These are phyloP conservation scores for Urophycis tenuis DNA, from an alignment of 2,797 vertebrate genomes.

Conservation along the genomic window DNA sequence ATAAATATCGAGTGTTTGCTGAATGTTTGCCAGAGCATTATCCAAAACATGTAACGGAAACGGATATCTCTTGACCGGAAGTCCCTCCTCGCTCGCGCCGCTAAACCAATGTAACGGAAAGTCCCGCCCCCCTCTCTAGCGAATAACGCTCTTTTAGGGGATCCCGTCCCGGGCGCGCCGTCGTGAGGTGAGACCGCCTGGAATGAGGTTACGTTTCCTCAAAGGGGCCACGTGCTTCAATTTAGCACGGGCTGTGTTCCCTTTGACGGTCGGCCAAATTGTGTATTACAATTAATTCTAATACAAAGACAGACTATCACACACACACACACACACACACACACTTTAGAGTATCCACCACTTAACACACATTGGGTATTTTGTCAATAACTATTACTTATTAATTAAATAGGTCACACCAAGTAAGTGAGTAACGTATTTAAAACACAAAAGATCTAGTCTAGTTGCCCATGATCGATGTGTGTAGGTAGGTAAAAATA, in stretches of 20 bases:
- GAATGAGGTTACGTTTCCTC: not conserved
- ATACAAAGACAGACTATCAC: too few species aligned
- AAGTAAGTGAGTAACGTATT: not conserved
- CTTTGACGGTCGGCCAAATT: not conserved
- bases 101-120: not conserved
- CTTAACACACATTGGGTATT: not conserved
- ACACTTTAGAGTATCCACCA: too few species aligned
- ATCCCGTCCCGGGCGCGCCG: not conserved
- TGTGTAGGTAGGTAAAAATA: not conserved
- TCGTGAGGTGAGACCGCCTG: not conserved
- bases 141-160: not conserved
- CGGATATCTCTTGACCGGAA: not conserved
- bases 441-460: not conserved
- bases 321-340: too few species aligned
- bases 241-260: too few species aligned
- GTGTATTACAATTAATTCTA: not conserved
- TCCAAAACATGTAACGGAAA: not conserved
- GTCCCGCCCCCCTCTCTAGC: not conserved
- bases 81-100: not conserved
- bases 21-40: not conserved
- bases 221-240: not conserved
- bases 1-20: not conserved
- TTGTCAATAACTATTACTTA: not conserved
- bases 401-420: not conserved
- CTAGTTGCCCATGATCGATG: not conserved